Conservation (phyloP, 1,140 invertebrate species). For the Eupristina koningsbergeri region DNA sequence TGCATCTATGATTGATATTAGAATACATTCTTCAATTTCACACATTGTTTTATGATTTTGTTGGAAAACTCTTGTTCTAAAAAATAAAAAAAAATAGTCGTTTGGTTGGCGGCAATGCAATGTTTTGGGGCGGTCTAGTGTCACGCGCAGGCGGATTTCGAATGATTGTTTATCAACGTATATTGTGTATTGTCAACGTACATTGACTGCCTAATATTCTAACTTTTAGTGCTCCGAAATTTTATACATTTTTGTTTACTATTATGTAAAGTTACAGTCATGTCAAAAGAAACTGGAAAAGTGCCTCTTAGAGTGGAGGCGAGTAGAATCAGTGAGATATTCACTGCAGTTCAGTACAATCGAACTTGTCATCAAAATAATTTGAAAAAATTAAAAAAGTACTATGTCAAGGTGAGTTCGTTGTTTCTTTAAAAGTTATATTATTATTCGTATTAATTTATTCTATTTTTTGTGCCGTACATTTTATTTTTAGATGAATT, state of each 20-base stretch:
- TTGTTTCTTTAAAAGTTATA: no score
- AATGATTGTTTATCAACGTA: constrained; percentile 36
- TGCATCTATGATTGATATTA: no score
- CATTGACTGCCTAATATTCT: no score
- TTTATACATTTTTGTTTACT: neutral
- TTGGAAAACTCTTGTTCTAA: no score
- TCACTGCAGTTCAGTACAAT: constrained; percentile 76
- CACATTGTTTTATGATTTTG: neutral
- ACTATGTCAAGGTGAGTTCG: constrained; percentile 75
- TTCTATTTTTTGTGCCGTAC: neutral
- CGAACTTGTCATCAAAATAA: constrained; percentile 77
- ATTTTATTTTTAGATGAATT: constrained; percentile 57
- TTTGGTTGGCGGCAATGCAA: constrained; percentile 1
- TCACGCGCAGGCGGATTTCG: neutral
- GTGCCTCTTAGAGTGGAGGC: constrained; percentile 36
- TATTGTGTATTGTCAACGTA: neutral
- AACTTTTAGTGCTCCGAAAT: neutral
- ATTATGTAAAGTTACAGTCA: neutral
- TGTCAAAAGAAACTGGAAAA: neutral
- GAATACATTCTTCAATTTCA: neutral
- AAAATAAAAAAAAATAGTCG: no score
- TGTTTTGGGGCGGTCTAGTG: neutral
- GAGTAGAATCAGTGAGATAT: constrained; percentile 65
- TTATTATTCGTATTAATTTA: neutral
- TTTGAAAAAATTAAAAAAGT: constrained; percentile 75